Evolutionary conservation across 64 coral and sea anemone species (phyloP), one percentile per base, ranked within the genome.

Genomic region (Montipora cactus): DNA sequence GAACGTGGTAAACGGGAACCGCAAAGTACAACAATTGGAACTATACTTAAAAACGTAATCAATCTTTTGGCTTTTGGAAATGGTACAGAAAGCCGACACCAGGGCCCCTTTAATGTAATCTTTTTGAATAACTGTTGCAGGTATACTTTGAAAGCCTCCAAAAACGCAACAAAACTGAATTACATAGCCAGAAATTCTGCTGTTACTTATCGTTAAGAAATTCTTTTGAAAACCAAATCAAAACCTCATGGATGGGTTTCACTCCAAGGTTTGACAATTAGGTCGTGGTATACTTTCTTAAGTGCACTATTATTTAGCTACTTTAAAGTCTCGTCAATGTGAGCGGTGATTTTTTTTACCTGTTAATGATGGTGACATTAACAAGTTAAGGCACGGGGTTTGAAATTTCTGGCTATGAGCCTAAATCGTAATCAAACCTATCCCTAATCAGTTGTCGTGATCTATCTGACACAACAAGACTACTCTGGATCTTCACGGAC

Each of bases 341-440:
- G 76, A 46, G 13, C 76, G 0, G 37, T 46, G 18, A 78, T 78
- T 78, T 78, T 49, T 3, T 49, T 78, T 16, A 78, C 76, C 49
- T 2, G 28, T 78, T 49, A 49, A 47, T 49, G 47, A 78, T n/a
- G 18, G 18, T 78, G 44, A 78, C 48, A 78, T 80, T 48, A 53
- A 55, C 16, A 78, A 2, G 45, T 78, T 49, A 15, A 49, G 76
- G 76, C 49, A 80, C 49, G 0, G 78, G 78, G 55, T 80, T 80
- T 80, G 15, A 80, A 80, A 80, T 80, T 18, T 80, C 10, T 80
- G 13, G 9, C 9, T 64, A 4, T 64, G 10, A 64, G 59, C 48
- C 45, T 79, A 79, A 79, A 18, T 79, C 12, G 79, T 61, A 81
- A 81, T 59, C 79, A 81, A 81, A 81, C 52, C 79, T 59, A 81